These are phyloP conservation scores for Drosophila grimshawi DNA, from an alignment of 1,140 invertebrate species.

Conservation along the genomic window DNA sequence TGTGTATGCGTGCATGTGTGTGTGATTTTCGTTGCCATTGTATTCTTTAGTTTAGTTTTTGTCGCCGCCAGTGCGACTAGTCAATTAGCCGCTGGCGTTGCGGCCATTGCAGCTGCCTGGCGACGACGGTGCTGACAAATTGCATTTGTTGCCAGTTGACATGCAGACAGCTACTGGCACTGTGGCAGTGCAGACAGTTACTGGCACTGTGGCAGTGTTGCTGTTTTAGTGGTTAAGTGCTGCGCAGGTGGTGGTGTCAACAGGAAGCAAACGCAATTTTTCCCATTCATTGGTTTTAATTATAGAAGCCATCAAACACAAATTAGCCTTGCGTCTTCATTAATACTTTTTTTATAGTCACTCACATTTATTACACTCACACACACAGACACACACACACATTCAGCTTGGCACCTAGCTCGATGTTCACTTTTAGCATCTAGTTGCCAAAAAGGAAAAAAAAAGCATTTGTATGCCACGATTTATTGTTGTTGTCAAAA, in stretches of 20 bases:
- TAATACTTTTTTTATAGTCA: slow-evolving; percentile 72
- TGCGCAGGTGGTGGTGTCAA: neutral
- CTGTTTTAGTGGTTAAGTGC: no score
- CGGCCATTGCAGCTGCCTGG: slow-evolving; percentile 65
- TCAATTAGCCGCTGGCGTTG: slow-evolving; percentile 63
- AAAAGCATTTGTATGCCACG: slow-evolving; percentile 43
- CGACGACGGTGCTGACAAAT: slow-evolving; percentile 63
- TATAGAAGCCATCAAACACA: slow-evolving; percentile 78
- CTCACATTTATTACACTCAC: slow-evolving; percentile 20
- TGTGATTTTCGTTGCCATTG: slow-evolving; percentile 9
- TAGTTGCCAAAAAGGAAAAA: neutral
- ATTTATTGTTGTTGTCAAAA: slow-evolving; percentile 63
- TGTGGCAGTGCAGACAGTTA: no score
- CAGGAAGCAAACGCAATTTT: slow-evolving; percentile 69
- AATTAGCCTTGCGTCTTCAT: slow-evolving; percentile 76
- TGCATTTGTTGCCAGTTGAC: slow-evolving; percentile 69
- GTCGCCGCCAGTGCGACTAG: slow-evolving; percentile 39
- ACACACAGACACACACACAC: slow-evolving; percentile 10
- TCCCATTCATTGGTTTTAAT: slow-evolving; percentile 81
- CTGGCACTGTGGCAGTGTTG: no score
- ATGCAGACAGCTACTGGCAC: slow-evolving; percentile 34
- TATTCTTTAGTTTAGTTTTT: slow-evolving; percentile 33
- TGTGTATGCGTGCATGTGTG: slow-evolving; percentile 6
- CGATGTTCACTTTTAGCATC: neutral
- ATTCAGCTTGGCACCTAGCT: neutral